These are phyloP conservation scores for Pseudolycoriella hygida DNA, from an alignment of 2,888 invertebrate species.

Conservation along the genomic window DNA sequence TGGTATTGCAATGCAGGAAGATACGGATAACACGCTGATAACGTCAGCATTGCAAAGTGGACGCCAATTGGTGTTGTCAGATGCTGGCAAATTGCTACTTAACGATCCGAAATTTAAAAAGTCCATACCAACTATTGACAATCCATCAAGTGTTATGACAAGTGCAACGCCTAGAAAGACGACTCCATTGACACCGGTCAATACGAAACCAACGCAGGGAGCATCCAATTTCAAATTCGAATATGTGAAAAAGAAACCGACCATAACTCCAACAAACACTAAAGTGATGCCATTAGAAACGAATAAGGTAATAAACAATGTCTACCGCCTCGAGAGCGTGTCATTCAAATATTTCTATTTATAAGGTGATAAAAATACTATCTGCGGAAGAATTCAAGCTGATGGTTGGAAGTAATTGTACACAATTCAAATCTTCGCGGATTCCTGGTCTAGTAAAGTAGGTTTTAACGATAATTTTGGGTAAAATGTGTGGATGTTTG, in stretches of 20 bases:
- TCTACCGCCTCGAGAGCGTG: background rate
- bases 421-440: constrained; percentile 14
- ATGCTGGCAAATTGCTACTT: constrained; percentile 59
- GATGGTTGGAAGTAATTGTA: constrained; percentile 22
- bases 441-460: too few species aligned
- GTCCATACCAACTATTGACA: background rate
- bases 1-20: constrained; percentile 76
- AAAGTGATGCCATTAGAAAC: background rate
- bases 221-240: background rate
- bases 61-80: constrained; percentile 69
- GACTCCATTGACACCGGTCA: background rate
- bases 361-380: constrained; percentile 27
- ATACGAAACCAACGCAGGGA: background rate
- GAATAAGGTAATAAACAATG: background rate
- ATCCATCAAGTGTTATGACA: background rate
- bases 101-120: constrained; percentile 25
- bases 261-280: background rate
- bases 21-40: constrained; percentile 44
- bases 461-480: too few species aligned
- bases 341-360: background rate
- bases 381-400: constrained; percentile 26
- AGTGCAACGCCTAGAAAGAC: background rate
- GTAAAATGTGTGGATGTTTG: too few species aligned
- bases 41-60: constrained; percentile 72
- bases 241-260: background rate